Evolutionary conservation across 2,888 invertebrate genomes (phyloP).

Genomic region (Cerastis rubricosa): DNA sequence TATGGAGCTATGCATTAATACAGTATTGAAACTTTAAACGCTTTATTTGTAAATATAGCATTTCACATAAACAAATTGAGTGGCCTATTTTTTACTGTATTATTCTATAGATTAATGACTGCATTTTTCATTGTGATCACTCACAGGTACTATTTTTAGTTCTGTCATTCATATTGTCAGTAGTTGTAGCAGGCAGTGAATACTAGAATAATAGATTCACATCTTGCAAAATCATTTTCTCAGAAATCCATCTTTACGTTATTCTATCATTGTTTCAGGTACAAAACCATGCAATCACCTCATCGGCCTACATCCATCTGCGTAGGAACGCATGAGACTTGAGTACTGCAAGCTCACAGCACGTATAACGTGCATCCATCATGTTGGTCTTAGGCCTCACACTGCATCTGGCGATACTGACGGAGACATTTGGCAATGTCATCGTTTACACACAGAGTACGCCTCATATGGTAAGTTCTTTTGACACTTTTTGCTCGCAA

Average conservation of each 20-base stretch:
- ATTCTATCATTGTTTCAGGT: constrained; percentile 53
- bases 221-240: not conserved
- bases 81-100: too few species aligned
- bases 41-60: too few species aligned
- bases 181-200: too few species aligned
- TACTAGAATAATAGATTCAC: not conserved
- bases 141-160: too few species aligned
- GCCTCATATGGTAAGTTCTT: constrained; percentile 78
- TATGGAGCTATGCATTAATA: constrained; percentile 19
- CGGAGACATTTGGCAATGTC: constrained; percentile 74
- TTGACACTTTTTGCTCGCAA: not conserved
- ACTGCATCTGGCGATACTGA: constrained; percentile 75
- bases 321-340: constrained; percentile 71
- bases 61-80: too few species aligned
- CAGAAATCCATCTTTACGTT: not conserved
- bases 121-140: too few species aligned
- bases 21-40: not conserved
- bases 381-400: constrained; percentile 74
- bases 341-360: constrained; percentile 48
- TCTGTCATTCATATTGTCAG: too few species aligned
- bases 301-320: constrained; percentile 58
- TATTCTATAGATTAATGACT: too few species aligned
- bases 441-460: constrained; percentile 77
- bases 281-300: constrained; percentile 71
- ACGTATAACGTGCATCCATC: constrained; percentile 60